Conservation (phyloP, 2,113 vertebrate genomes). For the Prinia subflava region DNA sequence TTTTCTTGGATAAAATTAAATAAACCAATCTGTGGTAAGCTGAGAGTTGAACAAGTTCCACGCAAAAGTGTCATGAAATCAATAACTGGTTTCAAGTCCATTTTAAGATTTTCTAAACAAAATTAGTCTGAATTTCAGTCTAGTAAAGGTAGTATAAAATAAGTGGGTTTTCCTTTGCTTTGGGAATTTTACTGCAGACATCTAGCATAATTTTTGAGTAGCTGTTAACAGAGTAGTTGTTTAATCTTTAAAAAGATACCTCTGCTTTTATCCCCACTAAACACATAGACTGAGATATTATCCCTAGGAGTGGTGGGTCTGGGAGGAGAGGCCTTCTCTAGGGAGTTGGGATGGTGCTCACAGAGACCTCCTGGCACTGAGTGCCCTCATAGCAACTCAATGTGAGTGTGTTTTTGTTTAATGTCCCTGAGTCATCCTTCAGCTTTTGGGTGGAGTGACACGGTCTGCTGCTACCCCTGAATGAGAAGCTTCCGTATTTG, state of each 20-base stretch:
- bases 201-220: neutral
- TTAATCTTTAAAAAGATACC: neutral
- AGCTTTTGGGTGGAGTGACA: neutral
- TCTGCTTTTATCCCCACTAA: neutral
- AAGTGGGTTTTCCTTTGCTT: neutral
- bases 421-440: too few species aligned
- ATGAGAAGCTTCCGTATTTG: too few species aligned
- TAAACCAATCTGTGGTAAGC: neutral
- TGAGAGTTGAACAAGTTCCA: neutral
- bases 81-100: neutral
- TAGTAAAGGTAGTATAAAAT: neutral
- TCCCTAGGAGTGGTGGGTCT: neutral
- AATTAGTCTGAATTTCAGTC: neutral
- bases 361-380: neutral
- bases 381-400: neutral
- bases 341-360: neutral
- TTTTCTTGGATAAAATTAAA: neutral
- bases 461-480: rapidly evolving
- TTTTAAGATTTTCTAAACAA: neutral
- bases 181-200: neutral
- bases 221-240: neutral
- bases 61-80: neutral
- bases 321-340: neutral
- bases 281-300: neutral
- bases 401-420: too few species aligned